A percentile compares a stretch with the other conserved stretches of the same genome.
Conservation (phyloP, 2,888 invertebrate genomes). For the Marasmarcha lunaedactyla region DNA sequence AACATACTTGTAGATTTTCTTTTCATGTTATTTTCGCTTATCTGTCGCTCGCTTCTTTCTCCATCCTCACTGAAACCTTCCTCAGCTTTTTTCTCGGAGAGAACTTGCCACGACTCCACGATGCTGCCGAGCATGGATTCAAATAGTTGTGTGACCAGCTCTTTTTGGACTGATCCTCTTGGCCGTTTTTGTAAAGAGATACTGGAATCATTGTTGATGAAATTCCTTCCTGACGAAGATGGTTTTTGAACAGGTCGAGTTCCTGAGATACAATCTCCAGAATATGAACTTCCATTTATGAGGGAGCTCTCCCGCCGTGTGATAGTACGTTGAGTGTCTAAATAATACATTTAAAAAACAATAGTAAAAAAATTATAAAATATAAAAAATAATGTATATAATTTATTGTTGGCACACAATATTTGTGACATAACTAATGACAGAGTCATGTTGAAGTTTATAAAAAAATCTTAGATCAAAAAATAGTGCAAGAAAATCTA, state of each 20-base stretch:
- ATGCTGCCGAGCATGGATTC: slow-evolving; percentile 49
- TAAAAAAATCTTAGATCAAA: no score
- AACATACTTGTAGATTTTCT: no score
- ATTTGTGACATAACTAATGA: no score
- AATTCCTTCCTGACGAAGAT: slow-evolving; percentile 22
- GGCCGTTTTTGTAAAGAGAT: slow-evolving; percentile 17
- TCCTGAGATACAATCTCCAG: neutral
- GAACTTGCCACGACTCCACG: slow-evolving; percentile 45
- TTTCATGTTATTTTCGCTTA: no score
- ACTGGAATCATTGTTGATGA: slow-evolving; percentile 22
- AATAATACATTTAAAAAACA: slow-evolving; percentile 33
- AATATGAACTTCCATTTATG: neutral
- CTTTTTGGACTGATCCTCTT: slow-evolving; percentile 36
- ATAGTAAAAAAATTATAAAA: no score
- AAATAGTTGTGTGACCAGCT: slow-evolving; percentile 45
- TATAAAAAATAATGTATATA: no score
- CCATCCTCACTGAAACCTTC: no score
- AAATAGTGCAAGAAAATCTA: no score
- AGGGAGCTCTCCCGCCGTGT: slow-evolving; percentile 49
- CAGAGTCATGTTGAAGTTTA: no score
- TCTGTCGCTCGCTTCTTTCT: no score
- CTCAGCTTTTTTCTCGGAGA: slow-evolving; percentile 18
- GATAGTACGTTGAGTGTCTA: slow-evolving; percentile 42
- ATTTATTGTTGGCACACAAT: no score
- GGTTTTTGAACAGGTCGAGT: neutral